phyloP scores from a whole-genome alignment of 1,140 invertebrate genomes.

The Leptinotarsa undecemlineata region DNA sequence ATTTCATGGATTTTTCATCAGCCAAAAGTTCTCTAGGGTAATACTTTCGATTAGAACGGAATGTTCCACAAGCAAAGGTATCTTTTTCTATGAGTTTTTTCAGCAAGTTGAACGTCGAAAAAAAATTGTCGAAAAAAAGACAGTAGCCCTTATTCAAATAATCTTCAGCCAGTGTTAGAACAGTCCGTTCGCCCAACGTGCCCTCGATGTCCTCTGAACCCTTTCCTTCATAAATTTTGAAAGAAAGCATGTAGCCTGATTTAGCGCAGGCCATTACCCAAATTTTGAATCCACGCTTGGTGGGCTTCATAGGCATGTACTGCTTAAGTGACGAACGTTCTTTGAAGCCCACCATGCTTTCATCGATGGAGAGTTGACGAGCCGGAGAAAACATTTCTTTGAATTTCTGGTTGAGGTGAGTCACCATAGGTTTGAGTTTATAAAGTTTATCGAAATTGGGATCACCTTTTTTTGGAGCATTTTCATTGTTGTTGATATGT shows the following conservation, averaged over 20 bases:
- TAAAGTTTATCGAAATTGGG: constrained; percentile 11
- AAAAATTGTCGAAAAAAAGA: constrained; percentile 4
- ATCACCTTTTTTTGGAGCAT: background rate
- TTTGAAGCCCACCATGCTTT: no score
- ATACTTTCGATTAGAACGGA: background rate
- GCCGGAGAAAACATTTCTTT: no score
- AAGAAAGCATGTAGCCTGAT: no score
- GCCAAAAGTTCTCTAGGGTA: constrained; percentile 5
- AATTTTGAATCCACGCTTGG: constrained; percentile 23
- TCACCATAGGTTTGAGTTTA: background rate
- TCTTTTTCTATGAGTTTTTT: constrained; percentile 3
- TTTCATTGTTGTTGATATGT: constrained; percentile 1
- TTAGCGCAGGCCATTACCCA: background rate
- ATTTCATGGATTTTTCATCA: constrained; percentile 2
- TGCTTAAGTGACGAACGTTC: no score
- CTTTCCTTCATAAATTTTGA: constrained; percentile 6
- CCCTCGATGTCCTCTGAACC: background rate
- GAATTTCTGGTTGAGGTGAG: no score
- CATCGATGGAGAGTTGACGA: no score
- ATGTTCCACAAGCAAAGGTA: constrained; percentile 19
- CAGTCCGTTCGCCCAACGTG: background rate
- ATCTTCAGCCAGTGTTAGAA: background rate
- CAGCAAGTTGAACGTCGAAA: background rate
- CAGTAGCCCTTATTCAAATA: background rate
- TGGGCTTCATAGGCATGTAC: constrained; percentile 17